A percentile compares a stretch with the other conserved stretches of the same genome.
Conservation (phyloP, 2,888 invertebrate genomes). For the Zelleria hepariella region DNA sequence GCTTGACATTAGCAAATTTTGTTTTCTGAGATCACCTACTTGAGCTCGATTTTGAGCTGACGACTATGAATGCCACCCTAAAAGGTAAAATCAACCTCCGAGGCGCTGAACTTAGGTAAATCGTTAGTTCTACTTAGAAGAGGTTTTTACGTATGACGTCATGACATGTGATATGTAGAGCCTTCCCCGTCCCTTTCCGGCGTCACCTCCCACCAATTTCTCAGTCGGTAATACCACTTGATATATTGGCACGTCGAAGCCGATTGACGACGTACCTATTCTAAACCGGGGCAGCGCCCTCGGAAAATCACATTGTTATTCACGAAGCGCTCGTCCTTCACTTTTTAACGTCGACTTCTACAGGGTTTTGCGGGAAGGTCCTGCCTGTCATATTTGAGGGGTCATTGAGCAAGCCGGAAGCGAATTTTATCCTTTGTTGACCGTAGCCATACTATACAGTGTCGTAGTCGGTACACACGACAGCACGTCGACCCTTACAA, state of each 20-base stretch:
- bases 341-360: background rate
- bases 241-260: constrained; percentile 29
- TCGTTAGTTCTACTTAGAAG: background rate
- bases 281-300: background rate
- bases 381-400: too few relatives aligned
- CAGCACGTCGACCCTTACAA: too few relatives aligned
- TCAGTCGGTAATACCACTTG: constrained; percentile 33
- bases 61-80: too few relatives aligned
- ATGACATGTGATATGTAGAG: background rate
- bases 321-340: background rate
- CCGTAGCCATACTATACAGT: too few relatives aligned
- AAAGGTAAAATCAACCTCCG: background rate
- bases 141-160: background rate
- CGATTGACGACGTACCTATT: constrained; percentile 14
- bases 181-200: background rate
- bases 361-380: too few relatives aligned
- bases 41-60: too few relatives aligned
- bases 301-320: constrained; percentile 4
- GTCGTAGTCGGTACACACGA: too few relatives aligned
- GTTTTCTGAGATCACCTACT: too few relatives aligned
- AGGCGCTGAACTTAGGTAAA: background rate
- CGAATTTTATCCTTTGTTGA: too few relatives aligned
- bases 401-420: too few relatives aligned
- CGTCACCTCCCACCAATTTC: constrained; percentile 20
- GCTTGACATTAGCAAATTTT: background rate